Conservation (phyloP, 2,797 vertebrate genomes). For the Ctenopoma kingsleyae region DNA sequence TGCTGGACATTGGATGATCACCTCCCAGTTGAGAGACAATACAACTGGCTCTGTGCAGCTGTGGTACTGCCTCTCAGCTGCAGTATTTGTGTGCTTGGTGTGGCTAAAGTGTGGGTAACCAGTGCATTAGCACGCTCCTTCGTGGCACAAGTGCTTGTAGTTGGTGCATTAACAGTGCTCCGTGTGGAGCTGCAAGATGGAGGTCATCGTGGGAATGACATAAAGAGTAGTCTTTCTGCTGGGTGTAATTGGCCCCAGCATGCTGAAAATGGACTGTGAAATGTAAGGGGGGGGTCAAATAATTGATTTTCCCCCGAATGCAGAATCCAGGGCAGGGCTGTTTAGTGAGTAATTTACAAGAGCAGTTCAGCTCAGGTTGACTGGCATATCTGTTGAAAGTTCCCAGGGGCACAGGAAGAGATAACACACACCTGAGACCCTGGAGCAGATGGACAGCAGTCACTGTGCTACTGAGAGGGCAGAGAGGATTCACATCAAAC, state of each 20-base stretch:
- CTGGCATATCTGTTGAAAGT: constrained; percentile 80
- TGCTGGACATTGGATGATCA: constrained; percentile 77
- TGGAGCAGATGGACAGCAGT: constrained; percentile 76
- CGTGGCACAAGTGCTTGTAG: constrained; percentile 81
- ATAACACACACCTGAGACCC: constrained; percentile 86
- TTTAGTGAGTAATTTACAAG: constrained; percentile 86
- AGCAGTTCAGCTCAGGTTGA: constrained; percentile 77
- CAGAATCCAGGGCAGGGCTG: constrained; percentile 83
- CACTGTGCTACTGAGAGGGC: constrained; percentile 70
- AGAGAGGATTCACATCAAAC: constrained; percentile 77
- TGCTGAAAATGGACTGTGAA: constrained; percentile 88
- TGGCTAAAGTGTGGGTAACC: constrained; percentile 82
- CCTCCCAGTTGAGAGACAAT: constrained; percentile 71
- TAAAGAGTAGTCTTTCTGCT: constrained; percentile 84
- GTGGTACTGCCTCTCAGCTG: constrained; percentile 58
- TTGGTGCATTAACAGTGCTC: constrained; percentile 79
- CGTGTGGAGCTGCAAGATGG: constrained; percentile 78
- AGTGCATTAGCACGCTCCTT: constrained; percentile 81
- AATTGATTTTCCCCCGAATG: constrained; percentile 87
- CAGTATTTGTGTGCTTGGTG: constrained; percentile 73
- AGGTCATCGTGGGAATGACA: constrained; percentile 83
- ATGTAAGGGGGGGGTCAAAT: constrained; percentile 85
- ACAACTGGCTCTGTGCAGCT: constrained; percentile 53
- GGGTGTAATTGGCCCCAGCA: constrained; percentile 86
- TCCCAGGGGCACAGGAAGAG: constrained; percentile 80